A percentile compares a stretch with the other conserved stretches of the same genome.
Conservation (phyloP, 2,113 vertebrate genomes). For the Eulemur macaco region DNA sequence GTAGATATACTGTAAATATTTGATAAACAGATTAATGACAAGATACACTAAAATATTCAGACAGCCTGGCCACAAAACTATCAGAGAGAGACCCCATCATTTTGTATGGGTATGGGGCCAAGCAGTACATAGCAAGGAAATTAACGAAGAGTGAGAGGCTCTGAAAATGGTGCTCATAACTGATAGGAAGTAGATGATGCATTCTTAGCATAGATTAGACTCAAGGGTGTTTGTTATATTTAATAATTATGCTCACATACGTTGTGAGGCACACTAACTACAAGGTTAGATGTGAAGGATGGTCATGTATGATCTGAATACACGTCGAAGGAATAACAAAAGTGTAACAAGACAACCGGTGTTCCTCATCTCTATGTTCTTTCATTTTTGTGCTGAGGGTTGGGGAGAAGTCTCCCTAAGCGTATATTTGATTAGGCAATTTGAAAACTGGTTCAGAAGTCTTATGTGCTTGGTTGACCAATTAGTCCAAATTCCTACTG, state of each 20-base stretch:
- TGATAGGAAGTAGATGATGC: background rate
- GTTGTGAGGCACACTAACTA: background rate
- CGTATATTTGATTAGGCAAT: background rate
- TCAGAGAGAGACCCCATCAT: background rate
- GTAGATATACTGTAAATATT: background rate
- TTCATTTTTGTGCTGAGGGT: background rate
- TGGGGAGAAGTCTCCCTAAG: background rate
- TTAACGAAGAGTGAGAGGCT: too few relatives aligned
- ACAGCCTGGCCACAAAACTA: background rate
- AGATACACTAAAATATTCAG: background rate
- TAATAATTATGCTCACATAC: background rate
- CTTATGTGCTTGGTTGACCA: background rate
- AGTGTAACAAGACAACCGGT: background rate
- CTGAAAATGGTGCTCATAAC: background rate
- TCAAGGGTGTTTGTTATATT: background rate
- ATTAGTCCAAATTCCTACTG: background rate
- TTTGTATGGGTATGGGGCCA: accelerated
- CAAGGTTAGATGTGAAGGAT: background rate
- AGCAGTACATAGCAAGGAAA: background rate
- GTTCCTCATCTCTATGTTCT: background rate
- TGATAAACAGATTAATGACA: background rate
- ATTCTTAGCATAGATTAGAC: background rate
- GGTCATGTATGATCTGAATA: background rate
- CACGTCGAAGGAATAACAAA: accelerated
- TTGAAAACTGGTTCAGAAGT: background rate